These are phyloP conservation scores for Drosophila sulfurigaster DNA, from an alignment of 1,140 invertebrate genomes.

Conservation along the genomic window DNA sequence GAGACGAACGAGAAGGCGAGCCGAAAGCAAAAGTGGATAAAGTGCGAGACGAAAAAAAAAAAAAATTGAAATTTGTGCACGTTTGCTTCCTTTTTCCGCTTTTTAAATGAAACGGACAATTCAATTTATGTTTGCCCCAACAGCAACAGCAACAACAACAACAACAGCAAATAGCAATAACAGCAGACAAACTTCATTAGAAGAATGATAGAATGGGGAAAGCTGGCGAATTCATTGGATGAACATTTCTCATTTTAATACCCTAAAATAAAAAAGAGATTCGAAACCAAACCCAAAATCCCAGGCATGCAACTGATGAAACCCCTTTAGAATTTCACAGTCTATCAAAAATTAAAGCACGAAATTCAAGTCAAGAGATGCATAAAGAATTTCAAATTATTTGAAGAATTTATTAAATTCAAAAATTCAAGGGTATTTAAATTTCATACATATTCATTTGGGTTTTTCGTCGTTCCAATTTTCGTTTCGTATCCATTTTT, in stretches of 20 bases:
- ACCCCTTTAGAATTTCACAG: neutral
- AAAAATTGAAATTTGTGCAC: conserved; percentile 64
- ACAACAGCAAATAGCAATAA: conserved; percentile 13
- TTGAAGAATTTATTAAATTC: neutral
- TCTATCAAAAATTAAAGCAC: neutral
- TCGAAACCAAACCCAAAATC: conserved; percentile 22
- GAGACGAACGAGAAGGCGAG: conserved; percentile 56
- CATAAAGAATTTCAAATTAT: neutral
- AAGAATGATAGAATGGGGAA: neutral
- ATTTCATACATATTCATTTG: neutral
- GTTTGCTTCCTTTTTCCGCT: conserved; percentile 63
- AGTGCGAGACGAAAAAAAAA: conserved; percentile 16
- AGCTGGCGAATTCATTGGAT: conserved; percentile 24
- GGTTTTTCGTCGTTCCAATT: neutral
- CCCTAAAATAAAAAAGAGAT: conserved; percentile 2
- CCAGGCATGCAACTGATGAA: neutral
- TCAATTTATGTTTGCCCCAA: conserved; percentile 71
- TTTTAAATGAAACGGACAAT: conserved; percentile 80
- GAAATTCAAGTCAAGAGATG: neutral
- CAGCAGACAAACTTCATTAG: conserved; percentile 76
- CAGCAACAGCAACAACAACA: conserved; percentile 33
- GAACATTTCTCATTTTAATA: conserved; percentile 40
- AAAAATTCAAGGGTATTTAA: neutral
- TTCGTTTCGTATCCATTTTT: conserved; percentile 1
- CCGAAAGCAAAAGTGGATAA: conserved; percentile 35